These are phyloP conservation scores for Coelinius sp. DNA, from an alignment of 2,888 invertebrate species.

Conservation along the genomic window DNA sequence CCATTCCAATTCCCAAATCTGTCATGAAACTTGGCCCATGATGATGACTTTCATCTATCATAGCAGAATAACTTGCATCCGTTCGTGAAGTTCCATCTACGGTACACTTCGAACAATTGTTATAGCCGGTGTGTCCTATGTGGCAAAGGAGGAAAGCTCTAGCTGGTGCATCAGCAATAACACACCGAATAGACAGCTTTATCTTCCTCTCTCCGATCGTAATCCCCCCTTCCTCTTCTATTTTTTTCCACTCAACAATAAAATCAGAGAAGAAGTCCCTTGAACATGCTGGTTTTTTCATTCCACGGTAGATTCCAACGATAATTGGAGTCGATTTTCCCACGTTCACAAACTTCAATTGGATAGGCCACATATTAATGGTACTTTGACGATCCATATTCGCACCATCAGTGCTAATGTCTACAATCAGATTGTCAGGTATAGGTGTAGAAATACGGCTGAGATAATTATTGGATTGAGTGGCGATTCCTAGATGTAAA, in stretches of 20 bases:
- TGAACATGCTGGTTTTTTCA: not conserved
- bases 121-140: not conserved
- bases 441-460: not conserved
- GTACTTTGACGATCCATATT: not conserved
- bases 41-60: not conserved
- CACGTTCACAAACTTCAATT: not conserved
- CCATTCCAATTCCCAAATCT: not conserved
- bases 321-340: not conserved
- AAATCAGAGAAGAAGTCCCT: not conserved
- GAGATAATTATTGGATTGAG: not conserved
- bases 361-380: not conserved
- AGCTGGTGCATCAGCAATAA: not conserved
- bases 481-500: constrained; percentile 23
- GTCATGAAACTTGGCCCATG: not conserved
- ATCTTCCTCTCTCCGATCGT: not conserved
- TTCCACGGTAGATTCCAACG: not conserved
- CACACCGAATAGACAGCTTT: not conserved
- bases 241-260: not conserved
- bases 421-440: not conserved
- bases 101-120: not conserved
- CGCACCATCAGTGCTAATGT: not conserved
- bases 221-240: not conserved
- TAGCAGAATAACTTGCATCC: not conserved
- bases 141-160: not conserved
- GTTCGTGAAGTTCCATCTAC: not conserved